Evolutionary conservation across 2,888 invertebrate species (phyloP).

Genomic region (Lochmaea crataegi): DNA sequence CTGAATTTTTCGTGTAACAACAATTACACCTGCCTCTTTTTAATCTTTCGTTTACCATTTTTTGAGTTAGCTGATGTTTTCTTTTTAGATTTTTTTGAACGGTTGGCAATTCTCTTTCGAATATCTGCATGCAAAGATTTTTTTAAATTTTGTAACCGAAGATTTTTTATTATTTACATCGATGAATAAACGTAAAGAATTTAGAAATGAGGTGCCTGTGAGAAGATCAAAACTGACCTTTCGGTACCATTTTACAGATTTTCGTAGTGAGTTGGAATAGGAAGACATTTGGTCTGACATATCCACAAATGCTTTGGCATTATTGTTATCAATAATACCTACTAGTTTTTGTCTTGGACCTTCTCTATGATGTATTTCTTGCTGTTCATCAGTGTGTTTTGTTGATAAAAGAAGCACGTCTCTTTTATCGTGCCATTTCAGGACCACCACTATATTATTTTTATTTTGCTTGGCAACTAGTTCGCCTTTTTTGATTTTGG

Average conservation of each 20-base stretch:
- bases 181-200: background rate
- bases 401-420: background rate
- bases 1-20: too few relatives aligned
- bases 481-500: background rate
- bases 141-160: background rate
- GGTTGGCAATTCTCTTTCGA: background rate
- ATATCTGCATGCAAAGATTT: background rate
- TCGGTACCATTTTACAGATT: background rate
- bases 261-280: background rate
- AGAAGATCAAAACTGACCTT: background rate
- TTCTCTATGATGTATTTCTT: background rate
- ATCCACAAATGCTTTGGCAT: background rate
- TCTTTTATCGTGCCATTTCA: too few relatives aligned
- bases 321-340: background rate
- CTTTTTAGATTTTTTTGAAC: background rate
- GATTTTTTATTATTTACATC: background rate
- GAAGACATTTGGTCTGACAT: background rate
- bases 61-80: background rate
- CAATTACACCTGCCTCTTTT: background rate
- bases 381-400: background rate
- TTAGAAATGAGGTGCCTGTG: background rate
- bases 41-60: background rate
- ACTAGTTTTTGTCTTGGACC: background rate
- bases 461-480: background rate
- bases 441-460: background rate